Evolutionary conservation across 1,140 invertebrate species (phyloP).

Genomic region (Drosophila ogumai): DNA sequence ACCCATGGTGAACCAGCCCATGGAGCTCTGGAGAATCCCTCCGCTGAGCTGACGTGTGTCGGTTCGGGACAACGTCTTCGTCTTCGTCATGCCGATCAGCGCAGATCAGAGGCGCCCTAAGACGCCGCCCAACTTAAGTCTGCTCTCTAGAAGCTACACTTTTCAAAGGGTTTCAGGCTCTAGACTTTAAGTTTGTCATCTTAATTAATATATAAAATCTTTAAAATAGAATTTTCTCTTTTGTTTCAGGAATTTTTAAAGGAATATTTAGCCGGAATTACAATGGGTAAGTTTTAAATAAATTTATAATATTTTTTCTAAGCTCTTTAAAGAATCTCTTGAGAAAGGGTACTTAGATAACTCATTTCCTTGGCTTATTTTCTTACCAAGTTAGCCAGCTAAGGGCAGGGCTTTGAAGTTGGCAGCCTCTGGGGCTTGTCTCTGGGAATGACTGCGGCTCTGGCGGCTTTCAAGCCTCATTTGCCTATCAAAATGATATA

Average conservation of each 20-base stretch:
- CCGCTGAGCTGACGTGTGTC: slow-evolving; percentile 52
- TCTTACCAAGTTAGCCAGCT: slow-evolving; percentile 20
- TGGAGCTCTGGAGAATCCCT: slow-evolving; percentile 28
- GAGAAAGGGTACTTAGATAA: neutral
- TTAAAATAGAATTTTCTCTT: neutral
- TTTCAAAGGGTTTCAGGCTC: neutral
- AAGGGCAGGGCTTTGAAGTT: slow-evolving; percentile 38
- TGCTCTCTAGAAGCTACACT: neutral
- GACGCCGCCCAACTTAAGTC: slow-evolving; percentile 31
- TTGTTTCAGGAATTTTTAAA: neutral
- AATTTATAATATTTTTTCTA: neutral
- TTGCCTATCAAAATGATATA: slow-evolving; percentile 82
- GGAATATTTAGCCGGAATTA: too few species aligned
- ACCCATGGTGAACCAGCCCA: slow-evolving; percentile 26
- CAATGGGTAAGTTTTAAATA: neutral
- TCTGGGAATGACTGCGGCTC: slow-evolving; percentile 35
- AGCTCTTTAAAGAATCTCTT: neutral
- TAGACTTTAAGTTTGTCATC: neutral
- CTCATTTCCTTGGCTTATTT: neutral
- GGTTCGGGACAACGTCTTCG: slow-evolving; percentile 61
- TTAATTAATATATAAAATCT: neutral
- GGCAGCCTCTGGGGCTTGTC: slow-evolving; percentile 31
- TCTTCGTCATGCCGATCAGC: slow-evolving; percentile 63
- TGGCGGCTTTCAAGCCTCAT: slow-evolving; percentile 79
- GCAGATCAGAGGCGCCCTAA: slow-evolving; percentile 64